Evolutionary conservation across 2,888 invertebrate genomes (phyloP), one percentile per base, ranked within the genome.

Genomic region (Tortricodes alternella): DNA sequence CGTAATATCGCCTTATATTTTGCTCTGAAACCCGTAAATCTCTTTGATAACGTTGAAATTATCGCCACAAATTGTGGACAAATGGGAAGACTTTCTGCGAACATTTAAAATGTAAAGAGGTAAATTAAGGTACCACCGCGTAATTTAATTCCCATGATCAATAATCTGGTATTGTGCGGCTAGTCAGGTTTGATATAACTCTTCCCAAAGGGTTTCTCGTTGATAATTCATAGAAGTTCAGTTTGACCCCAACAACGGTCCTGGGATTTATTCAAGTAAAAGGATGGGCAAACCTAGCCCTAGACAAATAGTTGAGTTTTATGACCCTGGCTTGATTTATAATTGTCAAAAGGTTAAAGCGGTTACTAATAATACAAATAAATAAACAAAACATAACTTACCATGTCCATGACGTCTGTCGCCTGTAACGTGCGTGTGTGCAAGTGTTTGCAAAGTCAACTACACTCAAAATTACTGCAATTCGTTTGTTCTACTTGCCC

Each of bases 381-480:
- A 38, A 38, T 9, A n/a, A 43, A 49, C 9, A 49, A 0, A 37
- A 32, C 15, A 35, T 18, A 44, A 56, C 56, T 50, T 37, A 56
- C 56, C 56, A 32, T 56, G 23, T 50, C 35, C 32, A 7, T 32
- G 49, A 50, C 44, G 37, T 56, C 50, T 9, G 7, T 16, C 49
- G 23, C 16, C 35, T 24, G 39, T 35, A 29, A n/a, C 34, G 6
- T 24, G 50, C 50, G 56, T 50, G 44, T 55, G 56, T 56, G 56
- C 56, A 50, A 21, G 56, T 56, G 56, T 50, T 56, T 56, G 56
- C 43, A 49, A 56, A 44, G 43, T 44, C 37, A 38, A 44, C 56
- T 56, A 50, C 49, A 37, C 27, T 56, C 29, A 56, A 49, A 32
- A 56, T 46, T 55, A 56, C 55, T 35, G 49, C 43, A 48, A 41